Evolutionary conservation across 2,888 invertebrate genomes (phyloP).

Genomic region (Tenthredo notha): DNA sequence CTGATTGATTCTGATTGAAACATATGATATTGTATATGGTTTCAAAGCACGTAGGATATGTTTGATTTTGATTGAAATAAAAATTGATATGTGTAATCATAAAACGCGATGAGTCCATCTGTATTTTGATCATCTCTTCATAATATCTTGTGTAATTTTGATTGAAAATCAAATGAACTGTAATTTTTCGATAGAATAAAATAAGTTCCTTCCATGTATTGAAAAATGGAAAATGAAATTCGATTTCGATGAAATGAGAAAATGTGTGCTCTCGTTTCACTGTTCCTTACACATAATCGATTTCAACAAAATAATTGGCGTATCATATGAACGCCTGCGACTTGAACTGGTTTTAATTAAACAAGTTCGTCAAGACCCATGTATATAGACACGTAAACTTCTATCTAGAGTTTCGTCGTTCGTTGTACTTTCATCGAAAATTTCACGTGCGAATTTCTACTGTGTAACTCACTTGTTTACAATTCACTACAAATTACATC

Average conservation of each 20-base stretch:
- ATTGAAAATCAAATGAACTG: neutral
- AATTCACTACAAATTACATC: constrained; percentile 23
- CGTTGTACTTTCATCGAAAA: neutral
- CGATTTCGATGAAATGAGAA: neutral
- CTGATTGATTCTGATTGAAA: too few species aligned
- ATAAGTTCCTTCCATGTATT: too few species aligned
- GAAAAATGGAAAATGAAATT: neutral
- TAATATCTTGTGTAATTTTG: too few species aligned
- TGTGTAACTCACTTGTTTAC: neutral
- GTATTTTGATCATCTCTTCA: too few species aligned
- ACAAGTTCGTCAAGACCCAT: neutral
- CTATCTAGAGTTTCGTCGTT: neutral
- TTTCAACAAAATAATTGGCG: neutral
- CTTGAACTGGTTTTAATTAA: neutral
- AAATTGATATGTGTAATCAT: too few species aligned
- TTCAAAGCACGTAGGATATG: too few species aligned
- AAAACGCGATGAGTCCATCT: too few species aligned
- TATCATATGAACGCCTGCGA: neutral
- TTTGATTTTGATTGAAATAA: too few species aligned
- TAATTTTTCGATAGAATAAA: neutral
- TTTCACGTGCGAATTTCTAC: neutral
- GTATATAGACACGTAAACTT: neutral
- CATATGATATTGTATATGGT: too few species aligned
- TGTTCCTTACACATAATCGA: neutral
- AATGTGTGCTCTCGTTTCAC: neutral